Evolutionary conservation across 2,888 invertebrate species (phyloP).

Genomic region (Papilio gigon): DNA sequence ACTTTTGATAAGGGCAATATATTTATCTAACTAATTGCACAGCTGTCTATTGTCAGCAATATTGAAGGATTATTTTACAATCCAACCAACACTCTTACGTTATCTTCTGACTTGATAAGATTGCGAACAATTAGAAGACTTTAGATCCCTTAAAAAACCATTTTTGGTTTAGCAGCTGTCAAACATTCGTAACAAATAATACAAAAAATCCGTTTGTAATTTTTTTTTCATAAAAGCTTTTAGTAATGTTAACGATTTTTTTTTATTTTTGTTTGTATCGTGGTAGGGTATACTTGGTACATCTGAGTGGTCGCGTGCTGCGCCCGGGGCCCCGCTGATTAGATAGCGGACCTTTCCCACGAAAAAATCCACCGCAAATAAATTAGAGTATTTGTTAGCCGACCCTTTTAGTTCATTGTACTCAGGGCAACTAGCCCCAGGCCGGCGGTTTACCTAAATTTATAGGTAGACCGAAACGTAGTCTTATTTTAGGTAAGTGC

Average conservation of each 20-base stretch:
- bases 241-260: background rate
- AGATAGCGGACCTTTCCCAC: slow-evolving; percentile 30
- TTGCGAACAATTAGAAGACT: background rate
- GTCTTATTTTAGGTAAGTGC: background rate
- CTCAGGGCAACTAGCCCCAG: background rate
- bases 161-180: background rate
- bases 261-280: background rate
- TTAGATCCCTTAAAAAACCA: background rate
- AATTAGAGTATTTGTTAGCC: slow-evolving; percentile 39
- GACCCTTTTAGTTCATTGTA: slow-evolving; percentile 37
- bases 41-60: background rate
- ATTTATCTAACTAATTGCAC: too few relatives aligned
- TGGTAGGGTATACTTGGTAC: slow-evolving; percentile 25
- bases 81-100: background rate
- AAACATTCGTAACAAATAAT: background rate
- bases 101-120: background rate
- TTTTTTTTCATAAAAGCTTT: background rate
- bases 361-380: slow-evolving; percentile 34
- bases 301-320: slow-evolving; percentile 32
- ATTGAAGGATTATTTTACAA: background rate
- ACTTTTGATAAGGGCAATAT: background rate
- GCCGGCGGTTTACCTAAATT: background rate
- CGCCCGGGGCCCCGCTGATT: slow-evolving; percentile 34
- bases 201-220: background rate
- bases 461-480: background rate